Evolutionary conservation across 2,888 invertebrate genomes (phyloP), one percentile per base, ranked within the genome.

Genomic region (Criorhina ranunculi): DNA sequence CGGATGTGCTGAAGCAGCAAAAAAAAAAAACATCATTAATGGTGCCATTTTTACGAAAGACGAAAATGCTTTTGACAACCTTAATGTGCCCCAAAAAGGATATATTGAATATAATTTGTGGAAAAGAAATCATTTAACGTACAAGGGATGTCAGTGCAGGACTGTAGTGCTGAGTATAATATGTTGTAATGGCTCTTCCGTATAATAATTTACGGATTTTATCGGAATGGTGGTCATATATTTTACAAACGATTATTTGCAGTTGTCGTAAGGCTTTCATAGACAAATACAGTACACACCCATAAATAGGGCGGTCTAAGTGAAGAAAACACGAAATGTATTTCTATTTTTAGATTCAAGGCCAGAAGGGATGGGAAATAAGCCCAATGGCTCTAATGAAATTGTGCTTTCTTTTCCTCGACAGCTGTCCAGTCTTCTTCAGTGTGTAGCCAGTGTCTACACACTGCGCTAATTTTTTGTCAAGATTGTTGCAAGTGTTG

Each of bases 101-200:
- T 69, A 57, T 60, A 66, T 83, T 73, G 78, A 60, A 57, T 73
- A 72, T 83, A 69, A 73, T 78, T 82, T 82, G 78, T 67, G 62
- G 35, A 40, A 55, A 59, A 44, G 42, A 42, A 69, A 67, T 70
- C 53, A 73, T 70, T 67, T 35, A 55, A 35, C 24, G 62, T 9
- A 19, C 24, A 62, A 44, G 66, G 60, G 60, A 64, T 51, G 35
- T 17, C 15, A 12, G 24, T 42, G 9, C 9, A 40, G 15, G 9
- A 51, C 17, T 9, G 40, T 44, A 40, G 1, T 35, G n/a, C 51
- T 51, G 59, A 17, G 69, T 73, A 78, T 78, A 69, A 62, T 55
- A 73, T 51, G 73, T 49, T 44, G 49, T 69, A 83, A 83, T 78
- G 79, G 79, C 67, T 83, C 67, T 83, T 79, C 42, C 55, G 49